Percentiles rank a stretch among this genome's conserved stretches.
Conservation (phyloP, 2,888 invertebrate genomes). For the Sminthurides aquaticus region DNA sequence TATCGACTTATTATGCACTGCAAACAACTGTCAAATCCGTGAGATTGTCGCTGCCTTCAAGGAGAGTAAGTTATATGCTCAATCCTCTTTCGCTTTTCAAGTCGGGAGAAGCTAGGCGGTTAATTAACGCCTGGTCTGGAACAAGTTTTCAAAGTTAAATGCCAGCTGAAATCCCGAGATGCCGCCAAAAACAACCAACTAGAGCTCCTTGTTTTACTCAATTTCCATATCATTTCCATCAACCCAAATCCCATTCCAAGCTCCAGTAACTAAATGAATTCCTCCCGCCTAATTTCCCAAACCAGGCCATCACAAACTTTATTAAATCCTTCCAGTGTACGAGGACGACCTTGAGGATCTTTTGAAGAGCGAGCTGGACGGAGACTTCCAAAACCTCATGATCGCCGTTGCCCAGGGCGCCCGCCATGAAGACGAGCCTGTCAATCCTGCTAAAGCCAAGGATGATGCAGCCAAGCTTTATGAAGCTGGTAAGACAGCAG, state of each 20-base stretch:
- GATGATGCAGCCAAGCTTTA: conserved; percentile 37
- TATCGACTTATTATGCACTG: conserved; percentile 49
- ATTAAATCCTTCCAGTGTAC: conserved; percentile 44
- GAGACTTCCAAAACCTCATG: conserved; percentile 51
- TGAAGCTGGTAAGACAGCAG: conserved; percentile 41
- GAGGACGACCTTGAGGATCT: conserved; percentile 47
- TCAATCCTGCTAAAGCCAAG: conserved; percentile 34
- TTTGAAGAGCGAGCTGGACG: conserved; percentile 50
- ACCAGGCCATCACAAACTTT: too few species aligned
- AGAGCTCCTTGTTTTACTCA: neutral
- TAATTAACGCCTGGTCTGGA: too few species aligned
- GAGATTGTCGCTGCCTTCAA: conserved; percentile 41
- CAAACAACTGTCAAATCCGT: conserved; percentile 47
- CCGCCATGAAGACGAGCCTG: conserved; percentile 39
- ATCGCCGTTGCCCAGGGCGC: conserved; percentile 46
- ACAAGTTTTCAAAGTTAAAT: too few species aligned
- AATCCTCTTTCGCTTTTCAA: neutral
- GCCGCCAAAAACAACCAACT: too few species aligned
- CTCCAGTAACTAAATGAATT: too few species aligned
- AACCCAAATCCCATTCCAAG: too few species aligned
- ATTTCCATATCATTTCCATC: too few species aligned
- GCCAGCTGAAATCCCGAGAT: too few species aligned
- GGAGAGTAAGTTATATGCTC: conserved; percentile 37
- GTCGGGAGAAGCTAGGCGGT: neutral
- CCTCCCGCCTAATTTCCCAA: too few species aligned